Base-by-base conservation (phyloP, 1,140 invertebrate genomes). In the Popillia japonica region DNA sequence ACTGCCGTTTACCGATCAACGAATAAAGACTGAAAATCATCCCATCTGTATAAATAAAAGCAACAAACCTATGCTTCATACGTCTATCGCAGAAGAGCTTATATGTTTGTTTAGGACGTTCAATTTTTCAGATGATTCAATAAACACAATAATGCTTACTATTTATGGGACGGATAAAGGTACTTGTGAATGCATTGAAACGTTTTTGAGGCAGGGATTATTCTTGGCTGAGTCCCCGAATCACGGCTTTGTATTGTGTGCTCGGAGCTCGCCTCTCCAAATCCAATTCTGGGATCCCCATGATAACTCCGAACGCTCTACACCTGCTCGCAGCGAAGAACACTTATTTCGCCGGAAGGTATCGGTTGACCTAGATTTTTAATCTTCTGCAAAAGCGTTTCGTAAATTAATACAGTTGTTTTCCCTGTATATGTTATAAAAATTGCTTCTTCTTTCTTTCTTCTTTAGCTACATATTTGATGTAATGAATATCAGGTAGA, bases 81-180 rank as follows among this genome's bases (percentile, higher is more conserved):
- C 23, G 8, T 68, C 22, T 68, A 68, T 27, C 10, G 61, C 27
- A 61, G 80, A 79, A 78, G 79, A 78, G 77, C 78, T 79, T 78
- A 77, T 72, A 64, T 81, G 77, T 81, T 81, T 81, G 78, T 81
- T 81, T 81, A 81, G 80, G 80, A 81, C 78, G 74, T 78, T 73
- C 80, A 81, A 81, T 81, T 81, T 81, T 81, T 81, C 80, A 81
- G 78, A 81, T 81, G 77, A 81, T 81, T 78, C 80, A 79, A 79
- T 79, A 80, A 78, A 79, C 76, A 81, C 75, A 81, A 81, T 81
- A 81, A 81, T 79, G 76, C 78, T 79, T 79, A 79, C 76, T 81
- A 81, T 81, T 81, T 81, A 81, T 81, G 68, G 78, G 76, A 68
- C 77, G 78, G 80, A 78, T 81, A 72, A 76, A 81, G 77, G 80